Evolutionary conservation across 2,888 invertebrate species (phyloP), one percentile per base, ranked within the genome.

Genomic region (Ophioninae sp.): DNA sequence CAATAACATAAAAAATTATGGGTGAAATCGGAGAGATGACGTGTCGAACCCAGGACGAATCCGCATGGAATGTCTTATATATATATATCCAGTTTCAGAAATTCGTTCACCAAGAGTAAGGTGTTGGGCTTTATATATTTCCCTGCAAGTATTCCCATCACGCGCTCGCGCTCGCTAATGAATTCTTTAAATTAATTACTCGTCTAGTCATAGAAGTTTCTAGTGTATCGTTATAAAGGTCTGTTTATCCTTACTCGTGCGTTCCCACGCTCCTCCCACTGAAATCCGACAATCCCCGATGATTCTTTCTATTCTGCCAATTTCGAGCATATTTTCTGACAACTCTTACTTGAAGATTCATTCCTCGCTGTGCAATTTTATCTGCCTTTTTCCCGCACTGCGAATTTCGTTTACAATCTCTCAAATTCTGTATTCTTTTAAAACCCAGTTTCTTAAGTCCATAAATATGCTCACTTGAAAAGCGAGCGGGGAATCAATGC

Each of bases 151-250:
- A 83, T 82, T 80, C 85, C 37, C 72, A 73, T 80, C 84, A 86
- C 82, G 82, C 81, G 69, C 56, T 10, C 50, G 61, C 61, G 61
- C 69, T 70, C 39, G 72, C 70, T 85, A 82, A 86, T 86, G 82
- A 84, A 85, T 86, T 84, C 85, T 84, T 86, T 75, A 85, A 84
- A 86, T 86, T 85, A 86, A 85, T 86, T 84, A 76, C 86, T 61
- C 67, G 76, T 80, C 82, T 82, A 37, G 67, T 70, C 79, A 67
- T 21, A 56, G 67, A 30, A 57, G 59, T 64, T 73, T 3, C 6
- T 17, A 64, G 76, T 30, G 62, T 64, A 62, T 62, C 69, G 72
- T 79, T 56, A 62, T 41, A 67, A 72, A 68, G 57, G 79, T 20
- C 30, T 68, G 20, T 67, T 64, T 62, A 50, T 74, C 23, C 56